phyloP scores from a whole-genome alignment of 2,113 vertebrate species.

The Amphiprion ocellaris region DNA sequence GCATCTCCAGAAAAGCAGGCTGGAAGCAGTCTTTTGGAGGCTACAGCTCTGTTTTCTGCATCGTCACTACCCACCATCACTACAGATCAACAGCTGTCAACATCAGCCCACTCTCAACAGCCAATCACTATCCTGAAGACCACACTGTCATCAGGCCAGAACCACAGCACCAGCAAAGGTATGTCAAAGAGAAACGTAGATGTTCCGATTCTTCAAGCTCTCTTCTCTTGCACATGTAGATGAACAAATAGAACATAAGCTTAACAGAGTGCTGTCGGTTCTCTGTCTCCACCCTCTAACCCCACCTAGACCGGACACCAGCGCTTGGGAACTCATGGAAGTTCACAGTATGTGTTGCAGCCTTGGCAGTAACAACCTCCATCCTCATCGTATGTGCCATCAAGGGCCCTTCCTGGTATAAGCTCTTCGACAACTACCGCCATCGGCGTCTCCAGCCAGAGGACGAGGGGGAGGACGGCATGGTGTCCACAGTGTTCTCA shows the following conservation, averaged over 20 bases:
- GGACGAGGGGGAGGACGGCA: constrained; percentile 50
- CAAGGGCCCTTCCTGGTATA: constrained; percentile 91
- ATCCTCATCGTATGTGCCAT: constrained; percentile 86
- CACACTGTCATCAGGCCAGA: not conserved
- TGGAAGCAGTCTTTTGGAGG: constrained; percentile 40
- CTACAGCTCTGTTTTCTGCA: constrained; percentile 17
- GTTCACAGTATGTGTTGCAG: constrained; percentile 86
- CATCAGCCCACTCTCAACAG: not conserved
- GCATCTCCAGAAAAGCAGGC: constrained; percentile 37
- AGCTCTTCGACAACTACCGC: constrained; percentile 87
- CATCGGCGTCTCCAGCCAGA: constrained; percentile 87
- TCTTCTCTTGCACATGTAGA: no score
- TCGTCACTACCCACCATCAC: not conserved
- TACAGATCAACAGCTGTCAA: not conserved
- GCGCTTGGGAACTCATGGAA: constrained; percentile 88
- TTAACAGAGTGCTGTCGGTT: not conserved
- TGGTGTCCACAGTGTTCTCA: constrained; percentile 71
- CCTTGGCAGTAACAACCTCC: constrained; percentile 83
- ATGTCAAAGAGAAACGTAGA: not conserved
- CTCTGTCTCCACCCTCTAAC: not conserved
- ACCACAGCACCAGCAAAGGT: constrained; percentile 48
- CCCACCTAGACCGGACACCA: constrained; percentile 29
- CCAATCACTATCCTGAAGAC: not conserved
- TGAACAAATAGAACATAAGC: not conserved
- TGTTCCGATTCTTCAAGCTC: not conserved